Base-by-base conservation (phyloP, 1,140 invertebrate genomes). In the Eurosta solidaginis region DNA sequence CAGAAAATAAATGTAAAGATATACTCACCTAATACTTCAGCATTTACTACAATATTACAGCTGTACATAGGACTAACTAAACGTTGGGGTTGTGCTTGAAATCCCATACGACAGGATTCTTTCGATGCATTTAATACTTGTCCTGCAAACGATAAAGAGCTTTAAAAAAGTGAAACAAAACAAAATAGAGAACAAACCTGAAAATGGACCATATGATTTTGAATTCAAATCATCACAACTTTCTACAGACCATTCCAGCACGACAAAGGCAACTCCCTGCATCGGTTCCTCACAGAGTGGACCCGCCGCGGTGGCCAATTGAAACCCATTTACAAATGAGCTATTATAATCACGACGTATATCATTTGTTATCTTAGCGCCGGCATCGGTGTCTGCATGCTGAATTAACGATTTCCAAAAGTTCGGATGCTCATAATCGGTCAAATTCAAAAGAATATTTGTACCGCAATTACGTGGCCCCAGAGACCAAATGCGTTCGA, bases 31-130 rank as follows among this genome's bases (percentile, higher is more conserved):
- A 99, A 90, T 80, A 97, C 96, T 89, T 97, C 96, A 2, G 95
- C 93, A 81, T 96, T 96, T 12, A 97, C 96, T 83, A 96, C 92
- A 79, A 99, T 97, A 82, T 92, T 94, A 88, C 97, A 99, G 44
- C 92, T 95, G 87, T 98, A 99, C 96, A 99, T 99, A 1, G 98
- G 97, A 12, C 95, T 95, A 89, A 99, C 96, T 3, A 99, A 87
- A 78, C 98, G 90, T 84, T 97, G 96, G 5, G 95, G 93, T 85
- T 97, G 95, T 42, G 92, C 92, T 87, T 96, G 95, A 83, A 99
- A 97, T 0, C 96, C 94, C 87, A 92, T 93, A 52, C 94, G 90
- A 85, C 97, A 98, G 3, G 92, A 94, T 81, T 98, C 96, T 87
- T 97, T 97, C 25, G 95, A 92, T 20, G 93, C 92, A 22, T 96